phyloP scores from a whole-genome alignment of 2,113 vertebrate genomes.

The Pipa parva region DNA sequence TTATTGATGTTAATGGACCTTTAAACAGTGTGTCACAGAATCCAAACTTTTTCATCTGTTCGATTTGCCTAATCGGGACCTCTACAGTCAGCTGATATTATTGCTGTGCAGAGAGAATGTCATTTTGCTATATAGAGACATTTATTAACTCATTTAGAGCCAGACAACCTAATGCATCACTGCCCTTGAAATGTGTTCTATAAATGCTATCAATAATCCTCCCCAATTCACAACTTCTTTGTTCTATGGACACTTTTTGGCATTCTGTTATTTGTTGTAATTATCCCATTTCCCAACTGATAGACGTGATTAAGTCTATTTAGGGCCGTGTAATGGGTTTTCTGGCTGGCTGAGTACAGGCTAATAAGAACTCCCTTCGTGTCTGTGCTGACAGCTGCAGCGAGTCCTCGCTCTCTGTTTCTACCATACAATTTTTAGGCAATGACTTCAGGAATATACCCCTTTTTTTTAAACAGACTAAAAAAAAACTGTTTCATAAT shows the following conservation, averaged over 20 bases:
- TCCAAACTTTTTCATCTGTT: too few species aligned
- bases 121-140: neutral
- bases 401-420: constrained; percentile 62
- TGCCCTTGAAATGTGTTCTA: constrained; percentile 14
- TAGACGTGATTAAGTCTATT: constrained; percentile 98
- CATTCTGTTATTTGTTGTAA: constrained; percentile 92
- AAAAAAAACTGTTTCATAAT: too few species aligned
- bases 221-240: constrained; percentile 28
- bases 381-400: constrained; percentile 71
- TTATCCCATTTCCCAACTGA: constrained; percentile 84
- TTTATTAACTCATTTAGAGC: neutral
- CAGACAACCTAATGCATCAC: neutral
- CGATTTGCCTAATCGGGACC: too few species aligned
- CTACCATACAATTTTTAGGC: constrained; percentile 56
- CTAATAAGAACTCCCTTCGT: constrained; percentile 86
- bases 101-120: neutral
- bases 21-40: too few species aligned
- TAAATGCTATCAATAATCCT: constrained; percentile 33
- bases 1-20: too few species aligned
- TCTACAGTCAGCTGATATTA: neutral
- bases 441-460: neutral
- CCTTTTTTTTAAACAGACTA: too few species aligned
- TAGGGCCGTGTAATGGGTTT: constrained; percentile 98
- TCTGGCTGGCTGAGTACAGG: constrained; percentile 94
- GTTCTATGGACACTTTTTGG: constrained; percentile 58